These are phyloP conservation scores for Penaeus indicus DNA, from an alignment of 1,140 invertebrate genomes.

Conservation along the genomic window DNA sequence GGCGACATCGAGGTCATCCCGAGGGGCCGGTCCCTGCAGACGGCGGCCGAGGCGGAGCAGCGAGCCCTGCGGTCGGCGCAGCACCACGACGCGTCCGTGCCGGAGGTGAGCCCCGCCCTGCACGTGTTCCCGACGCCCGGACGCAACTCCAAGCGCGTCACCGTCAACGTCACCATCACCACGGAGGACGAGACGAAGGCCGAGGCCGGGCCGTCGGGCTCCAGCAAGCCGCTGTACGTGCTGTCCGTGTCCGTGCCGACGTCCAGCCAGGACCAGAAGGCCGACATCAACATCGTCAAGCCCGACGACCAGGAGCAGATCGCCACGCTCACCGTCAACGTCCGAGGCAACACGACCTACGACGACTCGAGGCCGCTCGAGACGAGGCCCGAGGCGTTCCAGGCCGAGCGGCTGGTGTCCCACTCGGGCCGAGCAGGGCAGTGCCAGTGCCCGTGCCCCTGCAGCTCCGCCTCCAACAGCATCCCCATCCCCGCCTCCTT, in stretches of 20 bases:
- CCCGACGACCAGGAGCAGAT: slow-evolving; percentile 52
- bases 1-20: too few species aligned
- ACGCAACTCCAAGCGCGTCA: slow-evolving; percentile 74
- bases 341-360: slow-evolving; percentile 32
- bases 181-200: slow-evolving; percentile 75
- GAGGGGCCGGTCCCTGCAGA: too few species aligned
- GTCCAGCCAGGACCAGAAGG: slow-evolving; percentile 73
- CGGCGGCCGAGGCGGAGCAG: slow-evolving; percentile 51
- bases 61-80: slow-evolving; percentile 57
- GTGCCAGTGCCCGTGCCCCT: slow-evolving; percentile 52
- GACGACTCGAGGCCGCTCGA: not conserved
- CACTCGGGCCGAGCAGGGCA: not conserved
- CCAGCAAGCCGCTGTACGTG: slow-evolving; percentile 77
- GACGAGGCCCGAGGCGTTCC: not conserved
- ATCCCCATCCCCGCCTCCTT: slow-evolving; percentile 40
- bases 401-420: not conserved
- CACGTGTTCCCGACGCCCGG: slow-evolving; percentile 2
- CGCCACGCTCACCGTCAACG: slow-evolving; percentile 23
- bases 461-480: slow-evolving; percentile 15
- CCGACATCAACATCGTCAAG: slow-evolving; percentile 74
- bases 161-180: slow-evolving; percentile 83
- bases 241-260: slow-evolving; percentile 81
- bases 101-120: slow-evolving; percentile 10
- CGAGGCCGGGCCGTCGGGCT: slow-evolving; percentile 68
- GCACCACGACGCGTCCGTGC: slow-evolving; percentile 29